Conservation (phyloP, 2,113 vertebrate genomes). For the Acrocephalus kingi region DNA sequence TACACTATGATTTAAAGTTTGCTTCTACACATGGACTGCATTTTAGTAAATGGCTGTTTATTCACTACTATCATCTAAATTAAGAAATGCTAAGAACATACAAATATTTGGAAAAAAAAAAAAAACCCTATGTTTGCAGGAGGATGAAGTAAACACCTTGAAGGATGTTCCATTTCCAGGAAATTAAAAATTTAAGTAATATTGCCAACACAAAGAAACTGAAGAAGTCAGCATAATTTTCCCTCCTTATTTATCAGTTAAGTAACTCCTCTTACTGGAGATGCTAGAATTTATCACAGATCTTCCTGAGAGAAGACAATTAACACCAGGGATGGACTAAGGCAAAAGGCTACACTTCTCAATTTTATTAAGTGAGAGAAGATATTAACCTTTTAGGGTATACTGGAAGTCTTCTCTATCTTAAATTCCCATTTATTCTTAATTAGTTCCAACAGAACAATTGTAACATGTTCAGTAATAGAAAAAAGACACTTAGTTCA, state of each 20-base stretch:
- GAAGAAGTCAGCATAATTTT: not conserved
- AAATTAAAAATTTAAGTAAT: not conserved
- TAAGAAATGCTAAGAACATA: not conserved
- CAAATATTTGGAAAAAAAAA: rapidly evolving
- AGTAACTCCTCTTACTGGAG: not conserved
- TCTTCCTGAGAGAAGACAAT: not conserved
- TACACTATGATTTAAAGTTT: not conserved
- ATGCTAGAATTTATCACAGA: not conserved
- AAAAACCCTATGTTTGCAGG: not conserved
- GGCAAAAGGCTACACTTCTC: not conserved
- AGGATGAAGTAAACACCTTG: not conserved
- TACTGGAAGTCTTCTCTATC: not conserved
- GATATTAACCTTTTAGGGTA: not conserved
- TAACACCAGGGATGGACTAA: not conserved
- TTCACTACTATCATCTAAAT: not conserved
- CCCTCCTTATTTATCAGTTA: not conserved
- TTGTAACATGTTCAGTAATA: not conserved
- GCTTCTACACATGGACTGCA: not conserved
- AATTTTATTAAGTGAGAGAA: not conserved
- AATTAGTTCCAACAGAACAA: not conserved
- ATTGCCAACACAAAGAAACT: not conserved
- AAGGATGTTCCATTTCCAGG: not conserved
- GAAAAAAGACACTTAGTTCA: not conserved
- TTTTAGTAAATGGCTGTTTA: not conserved
- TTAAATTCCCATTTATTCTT: not conserved